These are phyloP conservation scores for Notiomystis cincta DNA, from an alignment of 2,113 vertebrate species.

Conservation along the genomic window DNA sequence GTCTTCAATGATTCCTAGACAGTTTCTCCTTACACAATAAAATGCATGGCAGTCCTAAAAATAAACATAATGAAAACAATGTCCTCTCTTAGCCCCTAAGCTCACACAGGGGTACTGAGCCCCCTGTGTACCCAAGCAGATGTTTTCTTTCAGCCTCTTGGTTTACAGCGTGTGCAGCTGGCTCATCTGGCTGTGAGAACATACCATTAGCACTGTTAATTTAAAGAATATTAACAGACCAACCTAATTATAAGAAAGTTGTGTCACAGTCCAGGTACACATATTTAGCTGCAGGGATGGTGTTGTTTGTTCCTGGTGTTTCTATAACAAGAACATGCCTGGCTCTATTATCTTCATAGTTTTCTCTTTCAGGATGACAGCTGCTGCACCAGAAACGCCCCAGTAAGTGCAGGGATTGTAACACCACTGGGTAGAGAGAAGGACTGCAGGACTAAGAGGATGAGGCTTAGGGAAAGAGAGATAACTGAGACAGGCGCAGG, in stretches of 20 bases:
- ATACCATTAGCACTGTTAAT: background rate
- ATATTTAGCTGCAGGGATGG: background rate
- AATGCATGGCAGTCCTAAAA: background rate
- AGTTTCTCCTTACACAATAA: background rate
- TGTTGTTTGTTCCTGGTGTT: background rate
- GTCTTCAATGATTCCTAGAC: background rate
- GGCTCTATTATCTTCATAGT: background rate
- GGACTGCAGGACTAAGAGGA: background rate
- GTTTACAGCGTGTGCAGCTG: background rate
- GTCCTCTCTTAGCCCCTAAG: background rate
- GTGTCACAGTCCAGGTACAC: background rate
- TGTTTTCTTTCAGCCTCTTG: background rate
- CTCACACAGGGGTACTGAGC: background rate
- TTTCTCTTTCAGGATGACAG: background rate
- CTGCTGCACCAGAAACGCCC: background rate
- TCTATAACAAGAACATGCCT: background rate
- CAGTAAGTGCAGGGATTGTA: background rate
- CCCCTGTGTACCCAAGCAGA: too few species aligned
- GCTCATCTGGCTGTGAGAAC: background rate
- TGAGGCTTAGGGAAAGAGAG: background rate
- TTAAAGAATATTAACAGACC: background rate
- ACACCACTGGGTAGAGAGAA: background rate
- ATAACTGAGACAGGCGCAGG: background rate
- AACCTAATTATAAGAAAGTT: background rate
- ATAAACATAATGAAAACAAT: background rate